Base-by-base conservation (phyloP, 1,140 invertebrate genomes). In the Bombus soroeensis region DNA sequence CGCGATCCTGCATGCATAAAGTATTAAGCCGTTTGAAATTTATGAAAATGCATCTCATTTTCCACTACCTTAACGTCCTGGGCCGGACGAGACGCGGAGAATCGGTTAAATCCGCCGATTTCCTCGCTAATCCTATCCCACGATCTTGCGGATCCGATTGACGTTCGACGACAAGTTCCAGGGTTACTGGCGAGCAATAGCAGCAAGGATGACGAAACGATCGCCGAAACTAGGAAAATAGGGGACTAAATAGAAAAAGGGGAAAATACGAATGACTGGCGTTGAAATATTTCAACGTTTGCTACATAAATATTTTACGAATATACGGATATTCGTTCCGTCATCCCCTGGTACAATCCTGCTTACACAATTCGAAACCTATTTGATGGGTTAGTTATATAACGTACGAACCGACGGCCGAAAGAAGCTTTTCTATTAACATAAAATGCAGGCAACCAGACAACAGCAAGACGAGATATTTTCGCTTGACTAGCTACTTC, bases 1-100 rank as follows among this genome's bases (percentile, higher is more conserved):
- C 93, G 90, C 92, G 94, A 94, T 94, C 92, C 94, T 95, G 94
- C 94, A 95, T 95, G 95, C 94, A 95, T 95, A 95, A 95, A 92
- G 93, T 93, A 95, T 95, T 94, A 94, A 94, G 93, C 94, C 90
- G 94, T 93, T 93, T 92, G 93, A 95, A 94, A 95, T 95, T 95
- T 95, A 95, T 95, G 94, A 95, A 95, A 95, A 94, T 93, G 91
- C 94, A 89, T 92, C 92, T 94, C 93, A 94, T 94, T 93, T 94
- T 66, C 43, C 70, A 25, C 43, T 32, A 47, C 22, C 70, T 66
- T 4, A 0, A 1, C 34, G 6, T 64, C 9, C 22, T 15, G 22
- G 12, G n/a, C 34, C 6, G 9, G 47, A 5, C 39, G 37, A 15
- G 47, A 15, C 64, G 25, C 32, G 43, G n/a, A 43, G n/a, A 62